Base-by-base conservation (phyloP, 2,888 invertebrate species). In the Cepaea hortensis region DNA sequence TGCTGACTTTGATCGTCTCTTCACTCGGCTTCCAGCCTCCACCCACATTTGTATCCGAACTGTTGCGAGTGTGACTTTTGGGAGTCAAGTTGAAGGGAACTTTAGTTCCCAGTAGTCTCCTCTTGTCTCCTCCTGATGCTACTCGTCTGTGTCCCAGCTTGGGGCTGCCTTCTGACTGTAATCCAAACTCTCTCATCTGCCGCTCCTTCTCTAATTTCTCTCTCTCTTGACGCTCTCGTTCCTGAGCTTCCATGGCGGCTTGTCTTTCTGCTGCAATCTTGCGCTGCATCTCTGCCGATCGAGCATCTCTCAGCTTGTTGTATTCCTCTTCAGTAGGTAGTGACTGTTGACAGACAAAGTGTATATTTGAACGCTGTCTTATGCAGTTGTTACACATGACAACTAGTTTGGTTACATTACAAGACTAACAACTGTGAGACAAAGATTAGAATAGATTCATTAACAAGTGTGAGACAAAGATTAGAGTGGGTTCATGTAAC, bases 301-400 rank as follows among this genome's bases (percentile, higher is more conserved):
- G 90, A 5, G 88, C 88, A 73, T 93, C 91, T 89, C 97, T 96
- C 46, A 97, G 95, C 89, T 96, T 95, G 13, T 95, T 96, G 90
- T 98, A 96, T 93, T 98, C 97, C 83, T 97, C 96, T 89, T 97
- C 96, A 0, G 96, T 96, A 0, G 98, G 99, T 79, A 98, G 94
- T 75, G 96, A 96, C 23, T 92, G 88, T 75, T 75, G 75, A 75
- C 48, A 48, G 48, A 75, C 48, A 75, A 15, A 55, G 55, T 55
- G 6, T 55, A 9, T 6, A 11, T 55, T 55, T 55, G 6, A 55
- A 55, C 55, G 11, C 11, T 55, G 55, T 55, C 55, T 55, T 55
- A 11, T 35, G 11, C 11, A 55, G 11, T 55, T 55, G 55, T 55
- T 55, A 9, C 55, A 55, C 7, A 55, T 55, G 6, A 55, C 11